These are phyloP conservation scores for Volucella inflata DNA, from an alignment of 2,888 invertebrate species.

Conservation along the genomic window DNA sequence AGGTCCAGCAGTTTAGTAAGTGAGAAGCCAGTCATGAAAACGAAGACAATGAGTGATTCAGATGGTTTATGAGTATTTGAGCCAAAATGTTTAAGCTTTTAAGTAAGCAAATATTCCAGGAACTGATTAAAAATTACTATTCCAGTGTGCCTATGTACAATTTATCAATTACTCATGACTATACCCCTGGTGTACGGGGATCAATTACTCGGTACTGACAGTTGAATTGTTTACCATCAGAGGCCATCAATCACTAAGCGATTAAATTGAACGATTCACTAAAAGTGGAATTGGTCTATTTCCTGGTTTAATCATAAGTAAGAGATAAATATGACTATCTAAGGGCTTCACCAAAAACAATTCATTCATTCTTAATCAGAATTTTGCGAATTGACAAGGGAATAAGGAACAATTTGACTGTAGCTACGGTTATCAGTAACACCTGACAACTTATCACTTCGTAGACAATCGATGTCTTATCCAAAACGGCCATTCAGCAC, in stretches of 20 bases:
- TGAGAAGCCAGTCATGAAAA: background rate
- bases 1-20: background rate
- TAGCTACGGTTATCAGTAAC: no score
- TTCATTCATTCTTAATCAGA: no score
- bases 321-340: no score
- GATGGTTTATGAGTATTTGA: background rate
- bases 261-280: background rate
- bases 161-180: conserved; percentile 22
- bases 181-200: no score
- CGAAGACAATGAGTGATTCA: background rate
- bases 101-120: conserved; percentile 30
- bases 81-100: conserved; percentile 14
- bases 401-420: no score
- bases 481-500: no score
- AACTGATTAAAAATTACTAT: conserved; percentile 15
- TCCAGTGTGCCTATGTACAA: background rate
- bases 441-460: no score
- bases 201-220: background rate
- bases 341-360: no score
- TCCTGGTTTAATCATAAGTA: no score
- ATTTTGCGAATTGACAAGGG: no score
- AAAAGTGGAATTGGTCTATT: conserved; percentile 1
- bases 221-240: background rate
- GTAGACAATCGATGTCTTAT: no score
- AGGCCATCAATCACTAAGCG: conserved; percentile 33